Conservation (phyloP, 1,140 invertebrate genomes). For the Alviniconcha marisindica region DNA sequence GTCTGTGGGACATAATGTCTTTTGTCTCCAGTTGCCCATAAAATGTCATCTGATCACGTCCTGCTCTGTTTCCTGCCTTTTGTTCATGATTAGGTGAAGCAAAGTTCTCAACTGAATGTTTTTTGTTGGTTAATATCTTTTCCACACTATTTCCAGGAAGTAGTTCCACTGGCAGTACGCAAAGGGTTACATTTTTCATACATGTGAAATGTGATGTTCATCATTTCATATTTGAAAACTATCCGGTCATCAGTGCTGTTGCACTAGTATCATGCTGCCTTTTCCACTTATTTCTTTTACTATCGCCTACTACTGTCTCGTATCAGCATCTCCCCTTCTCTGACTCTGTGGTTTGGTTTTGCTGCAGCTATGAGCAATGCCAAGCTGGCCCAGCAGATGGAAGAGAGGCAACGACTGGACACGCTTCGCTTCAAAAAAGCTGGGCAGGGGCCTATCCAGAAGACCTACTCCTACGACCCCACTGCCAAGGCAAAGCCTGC, state of each 20-base stretch:
- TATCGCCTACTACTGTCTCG: constrained; percentile 19
- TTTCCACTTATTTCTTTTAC: not conserved
- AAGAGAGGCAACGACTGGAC: constrained; percentile 86
- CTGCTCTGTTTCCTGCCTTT: too few relatives aligned
- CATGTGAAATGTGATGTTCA: not conserved
- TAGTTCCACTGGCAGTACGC: too few relatives aligned
- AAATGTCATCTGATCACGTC: too few relatives aligned
- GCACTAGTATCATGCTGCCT: not conserved
- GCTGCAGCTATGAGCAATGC: constrained; percentile 88
- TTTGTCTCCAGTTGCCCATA: too few relatives aligned
- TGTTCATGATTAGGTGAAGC: too few relatives aligned
- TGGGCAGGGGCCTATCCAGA: constrained; percentile 88
- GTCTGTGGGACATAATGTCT: too few relatives aligned
- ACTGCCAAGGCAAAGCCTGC: constrained; percentile 77
- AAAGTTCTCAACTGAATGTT: not conserved
- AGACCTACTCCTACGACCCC: constrained; percentile 92
- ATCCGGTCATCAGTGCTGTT: not conserved
- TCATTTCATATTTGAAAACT: not conserved
- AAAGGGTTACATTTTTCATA: not conserved
- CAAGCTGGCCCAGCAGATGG: constrained; percentile 86
- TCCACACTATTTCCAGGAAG: too few relatives aligned
- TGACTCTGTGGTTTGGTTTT: constrained; percentile 38
- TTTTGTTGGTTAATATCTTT: not conserved
- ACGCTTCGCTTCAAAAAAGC: constrained; percentile 88
- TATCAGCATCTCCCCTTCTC: not conserved